A percentile compares a stretch with the other conserved stretches of the same genome.
Conservation (phyloP, 1,140 invertebrate genomes). For the Tetranychus urticae region DNA sequence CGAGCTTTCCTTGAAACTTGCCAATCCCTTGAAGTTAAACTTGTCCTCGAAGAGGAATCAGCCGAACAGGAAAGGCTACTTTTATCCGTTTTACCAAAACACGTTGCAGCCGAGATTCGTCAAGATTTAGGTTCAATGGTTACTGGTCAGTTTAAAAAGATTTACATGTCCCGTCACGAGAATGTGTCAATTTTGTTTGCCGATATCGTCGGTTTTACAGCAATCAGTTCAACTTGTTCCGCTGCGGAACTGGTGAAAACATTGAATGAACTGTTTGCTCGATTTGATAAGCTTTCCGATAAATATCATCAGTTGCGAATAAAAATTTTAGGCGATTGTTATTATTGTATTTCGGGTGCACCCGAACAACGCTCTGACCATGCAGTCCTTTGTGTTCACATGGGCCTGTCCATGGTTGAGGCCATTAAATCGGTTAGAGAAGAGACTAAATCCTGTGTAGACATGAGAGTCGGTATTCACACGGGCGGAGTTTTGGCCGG, state of each 20-base stretch:
- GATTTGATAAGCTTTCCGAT: slow-evolving; percentile 74
- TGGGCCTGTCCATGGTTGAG: slow-evolving; percentile 87
- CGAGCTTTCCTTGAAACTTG: slow-evolving; percentile 69
- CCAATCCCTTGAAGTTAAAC: slow-evolving; percentile 66
- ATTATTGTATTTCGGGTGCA: slow-evolving; percentile 74
- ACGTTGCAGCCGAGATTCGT: slow-evolving; percentile 79
- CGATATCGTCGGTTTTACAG: slow-evolving; percentile 79
- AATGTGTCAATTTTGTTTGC: slow-evolving; percentile 51
- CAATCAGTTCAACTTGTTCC: slow-evolving; percentile 78
- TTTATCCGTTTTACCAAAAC: slow-evolving; percentile 72
- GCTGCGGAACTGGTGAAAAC: slow-evolving; percentile 79
- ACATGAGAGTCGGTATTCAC: slow-evolving; percentile 86
- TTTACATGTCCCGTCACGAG: slow-evolving; percentile 87
- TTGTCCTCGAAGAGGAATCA: slow-evolving; percentile 73
- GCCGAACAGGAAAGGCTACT: slow-evolving; percentile 70
- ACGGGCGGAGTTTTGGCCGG: slow-evolving; percentile 86
- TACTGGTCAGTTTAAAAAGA: slow-evolving; percentile 80
- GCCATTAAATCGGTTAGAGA: slow-evolving; percentile 89
- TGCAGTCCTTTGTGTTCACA: slow-evolving; percentile 74
- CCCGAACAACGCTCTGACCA: slow-evolving; percentile 67
- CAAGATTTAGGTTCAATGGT: slow-evolving; percentile 57
- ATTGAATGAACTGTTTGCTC: slow-evolving; percentile 72
- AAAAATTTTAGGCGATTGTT: slow-evolving; percentile 85
- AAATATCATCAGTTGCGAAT: slow-evolving; percentile 82
- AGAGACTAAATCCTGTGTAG: slow-evolving; percentile 76